Evolutionary conservation across 2,888 invertebrate species (phyloP), one percentile per base, ranked within the genome.

Genomic region (Hetaerina titia): DNA sequence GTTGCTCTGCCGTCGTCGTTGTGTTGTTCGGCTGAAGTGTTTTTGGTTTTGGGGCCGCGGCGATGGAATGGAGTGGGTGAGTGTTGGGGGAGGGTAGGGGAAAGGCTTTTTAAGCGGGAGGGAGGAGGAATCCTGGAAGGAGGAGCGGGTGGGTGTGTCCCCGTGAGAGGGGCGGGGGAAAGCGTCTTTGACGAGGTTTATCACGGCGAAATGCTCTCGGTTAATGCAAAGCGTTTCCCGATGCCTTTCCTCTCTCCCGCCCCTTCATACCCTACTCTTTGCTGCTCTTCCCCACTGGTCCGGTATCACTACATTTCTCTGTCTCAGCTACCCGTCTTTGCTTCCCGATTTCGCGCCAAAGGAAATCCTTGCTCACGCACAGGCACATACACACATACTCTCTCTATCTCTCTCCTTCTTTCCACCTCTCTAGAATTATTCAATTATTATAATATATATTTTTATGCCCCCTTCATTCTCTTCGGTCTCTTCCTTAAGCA

Each of bases 181-280:
- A 64, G 69, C 92, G 92, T 92, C 92, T 92, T 92, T 92, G 92
- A 92, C 69, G 92, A 22, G 69, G 31, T 74, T 92, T 92, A 92
- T 92, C 92, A 69, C 92, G 92, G 92, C 56, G 69, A 69, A 92
- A 92, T 92, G 69, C 92, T 69, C 74, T 69, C 69, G 69, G 69
- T 74, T 90, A 90, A 31, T 45, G 64, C 19, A 90, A 90, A 92
- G 92, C 92, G 92, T 45, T 92, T 92, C 92, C 69, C 69, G 92
- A 92, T 92, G 64, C 56, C 69, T 90, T 90, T 57, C 56, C 89
- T 63, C 60, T 5, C 63, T 31, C 69, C 31, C 58, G 22, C 9
- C 22, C 7, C 58, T 58, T n/a, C 89, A 5, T 89, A 19, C 88
- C 57, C 9, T 45, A 56, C n/a, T 19, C 56, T 69, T 9, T 25